Evolutionary conservation across 2,113 vertebrate genomes (phyloP).

Genomic region (Vidua chalybeata): DNA sequence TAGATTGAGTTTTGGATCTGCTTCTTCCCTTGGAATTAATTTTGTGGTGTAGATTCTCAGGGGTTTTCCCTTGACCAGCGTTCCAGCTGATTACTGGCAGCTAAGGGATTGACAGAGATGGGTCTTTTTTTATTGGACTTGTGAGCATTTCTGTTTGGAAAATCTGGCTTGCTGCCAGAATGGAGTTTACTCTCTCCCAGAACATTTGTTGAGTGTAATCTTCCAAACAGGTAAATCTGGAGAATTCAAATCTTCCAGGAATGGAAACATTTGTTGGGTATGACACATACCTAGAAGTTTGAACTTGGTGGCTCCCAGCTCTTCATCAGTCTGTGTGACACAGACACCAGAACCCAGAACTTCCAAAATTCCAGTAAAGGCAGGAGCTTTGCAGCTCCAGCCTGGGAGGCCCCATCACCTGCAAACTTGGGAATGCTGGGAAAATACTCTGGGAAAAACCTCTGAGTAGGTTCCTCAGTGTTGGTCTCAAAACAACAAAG

Average conservation of each 20-base stretch:
- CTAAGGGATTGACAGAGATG: not conserved
- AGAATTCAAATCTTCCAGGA: not conserved
- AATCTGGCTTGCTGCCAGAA: not conserved
- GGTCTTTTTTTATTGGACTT: not conserved
- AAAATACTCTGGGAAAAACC: not conserved
- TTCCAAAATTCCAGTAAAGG: not conserved
- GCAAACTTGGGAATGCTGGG: not conserved
- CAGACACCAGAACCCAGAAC: not conserved
- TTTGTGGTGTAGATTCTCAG: not conserved
- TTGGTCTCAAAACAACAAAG: not conserved
- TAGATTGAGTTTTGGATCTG: not conserved
- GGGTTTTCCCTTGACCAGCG: not conserved
- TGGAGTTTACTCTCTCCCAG: not conserved
- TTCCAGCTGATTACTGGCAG: not conserved
- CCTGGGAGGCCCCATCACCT: not conserved
- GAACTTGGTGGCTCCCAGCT: not conserved
- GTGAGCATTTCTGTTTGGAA: not conserved
- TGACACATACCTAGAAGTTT: not conserved
- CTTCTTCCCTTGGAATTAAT: not conserved
- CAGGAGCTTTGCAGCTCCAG: not conserved
- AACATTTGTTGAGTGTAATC: not conserved
- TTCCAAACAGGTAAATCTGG: not conserved
- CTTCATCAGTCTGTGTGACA: not conserved
- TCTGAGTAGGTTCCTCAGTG: not conserved
- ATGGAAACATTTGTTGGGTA: not conserved